Base-by-base conservation (phyloP, 2,797 vertebrate genomes). In the Tolypeutes matacus region DNA sequence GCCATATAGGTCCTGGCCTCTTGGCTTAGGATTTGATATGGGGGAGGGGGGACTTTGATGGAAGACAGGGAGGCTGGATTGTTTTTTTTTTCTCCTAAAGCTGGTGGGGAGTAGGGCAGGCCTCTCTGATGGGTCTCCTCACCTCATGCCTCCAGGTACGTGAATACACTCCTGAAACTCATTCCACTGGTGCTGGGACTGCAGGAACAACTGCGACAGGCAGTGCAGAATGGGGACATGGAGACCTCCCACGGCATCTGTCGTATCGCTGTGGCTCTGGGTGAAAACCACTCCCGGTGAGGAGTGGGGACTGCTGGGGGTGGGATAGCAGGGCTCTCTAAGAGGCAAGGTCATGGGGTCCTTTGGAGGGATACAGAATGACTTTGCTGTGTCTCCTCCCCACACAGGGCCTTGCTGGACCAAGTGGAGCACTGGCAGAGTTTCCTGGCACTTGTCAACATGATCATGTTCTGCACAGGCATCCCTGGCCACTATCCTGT, bases 401-500 rank as follows among this genome's bases (percentile, higher is more conserved):
- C 60, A 86, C 31, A 99, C 21, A 56, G 99, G 98, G 99, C 99
- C 62, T 98, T 99, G 80, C 97, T 99, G 98, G 99, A 99, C 96
- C 99, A 99, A 97, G 99, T 99, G 97, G 99, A 99, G 95, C 99
- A 99, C 98, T 99, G 99, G 99, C 99, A 99, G 98, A 99, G 99
- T 96, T 99, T 99, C 97, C 98, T 99, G 98, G 99, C 99, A 17
- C 98, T 99, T 93, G 99, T 99, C 97, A 99, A 99, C 98, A 99
- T 99, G 99, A 99, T 99, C 98, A 99, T 99, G 99, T 99, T 99
- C 98, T 99, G 99, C 98, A 99, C 99, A 0, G 99, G 99, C 89
- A 99, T 99, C 96, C 99, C 99, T 0, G 99, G 99, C 73, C 99
- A 99, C 97, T 99, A 99, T 96, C 99, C 99, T 0, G 99, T 99